Conservation (phyloP, 2,888 invertebrate genomes). For the Drosophila sordidapex region DNA sequence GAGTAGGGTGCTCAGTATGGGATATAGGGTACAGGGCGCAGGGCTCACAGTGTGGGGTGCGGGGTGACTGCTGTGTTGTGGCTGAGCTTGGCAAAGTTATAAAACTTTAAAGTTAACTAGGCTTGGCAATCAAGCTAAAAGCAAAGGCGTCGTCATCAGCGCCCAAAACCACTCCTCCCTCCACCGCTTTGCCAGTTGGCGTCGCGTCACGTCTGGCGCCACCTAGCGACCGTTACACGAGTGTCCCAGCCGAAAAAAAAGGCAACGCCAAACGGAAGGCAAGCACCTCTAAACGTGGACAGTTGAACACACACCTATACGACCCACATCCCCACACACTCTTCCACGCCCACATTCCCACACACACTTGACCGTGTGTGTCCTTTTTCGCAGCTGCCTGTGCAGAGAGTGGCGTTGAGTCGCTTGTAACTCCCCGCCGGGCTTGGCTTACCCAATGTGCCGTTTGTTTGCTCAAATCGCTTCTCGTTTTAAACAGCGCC, state of each 20-base stretch:
- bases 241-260: conserved; percentile 39
- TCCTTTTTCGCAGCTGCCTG: conserved; percentile 26
- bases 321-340: conserved; percentile 28
- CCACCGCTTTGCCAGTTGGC: conserved; percentile 25
- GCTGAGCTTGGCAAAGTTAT: conserved; percentile 69
- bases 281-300: conserved; percentile 73
- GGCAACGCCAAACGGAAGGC: conserved; percentile 37
- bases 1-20: conserved; percentile 2
- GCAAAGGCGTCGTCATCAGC: conserved; percentile 77
- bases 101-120: conserved; percentile 82
- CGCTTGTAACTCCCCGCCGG: conserved; percentile 38
- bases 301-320: conserved; percentile 34
- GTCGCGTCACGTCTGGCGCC: conserved; percentile 73
- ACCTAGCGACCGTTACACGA: conserved; percentile 64
- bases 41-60: conserved; percentile 12
- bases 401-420: conserved; percentile 34
- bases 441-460: conserved; percentile 73
- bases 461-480: conserved; percentile 72
- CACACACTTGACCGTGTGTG: conserved; percentile 57
- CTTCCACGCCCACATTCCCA: conserved; percentile 11
- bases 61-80: conserved; percentile 7
- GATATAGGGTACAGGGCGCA: conserved; percentile 3
- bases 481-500: conserved; percentile 65
- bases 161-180: conserved; percentile 31
- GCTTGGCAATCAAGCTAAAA: conserved; percentile 83